Conservation (phyloP, 2,888 invertebrate genomes). For the Oeneis ivallda region DNA sequence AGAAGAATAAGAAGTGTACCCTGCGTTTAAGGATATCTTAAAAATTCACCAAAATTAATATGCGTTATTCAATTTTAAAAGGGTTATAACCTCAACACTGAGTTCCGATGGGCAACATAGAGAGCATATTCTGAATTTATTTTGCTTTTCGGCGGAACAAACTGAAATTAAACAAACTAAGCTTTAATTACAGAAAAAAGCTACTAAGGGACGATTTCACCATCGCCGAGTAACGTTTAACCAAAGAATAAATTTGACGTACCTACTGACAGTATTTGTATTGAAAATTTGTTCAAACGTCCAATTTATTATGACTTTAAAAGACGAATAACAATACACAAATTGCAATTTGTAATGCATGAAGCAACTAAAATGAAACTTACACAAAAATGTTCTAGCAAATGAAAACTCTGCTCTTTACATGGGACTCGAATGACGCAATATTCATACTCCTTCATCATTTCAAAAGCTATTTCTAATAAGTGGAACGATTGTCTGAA, state of each 20-base stretch:
- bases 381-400: conserved; percentile 80
- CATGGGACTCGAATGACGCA: conserved; percentile 81
- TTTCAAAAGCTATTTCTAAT: conserved; percentile 84
- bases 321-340: too few relatives aligned
- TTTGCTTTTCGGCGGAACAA: conserved; percentile 56
- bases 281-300: too few relatives aligned
- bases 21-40: too few relatives aligned
- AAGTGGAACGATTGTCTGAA: conserved; percentile 76
- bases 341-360: too few relatives aligned
- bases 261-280: too few relatives aligned
- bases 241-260: too few relatives aligned
- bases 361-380: conserved; percentile 39
- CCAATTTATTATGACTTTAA: too few relatives aligned
- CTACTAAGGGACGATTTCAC: too few relatives aligned
- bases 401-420: conserved; percentile 62
- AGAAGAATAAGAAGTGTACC: too few relatives aligned
- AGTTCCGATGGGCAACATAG: conserved; percentile 64
- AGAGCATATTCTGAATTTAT: conserved; percentile 51
- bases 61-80: neutral
- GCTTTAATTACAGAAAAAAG: too few relatives aligned
- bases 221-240: too few relatives aligned
- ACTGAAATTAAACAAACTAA: conserved; percentile 52
- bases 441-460: conserved; percentile 84
- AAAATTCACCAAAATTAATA: neutral
- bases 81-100: conserved; percentile 57